phyloP scores from a whole-genome alignment of 2,888 invertebrate species.

The Ochropleura plecta region DNA sequence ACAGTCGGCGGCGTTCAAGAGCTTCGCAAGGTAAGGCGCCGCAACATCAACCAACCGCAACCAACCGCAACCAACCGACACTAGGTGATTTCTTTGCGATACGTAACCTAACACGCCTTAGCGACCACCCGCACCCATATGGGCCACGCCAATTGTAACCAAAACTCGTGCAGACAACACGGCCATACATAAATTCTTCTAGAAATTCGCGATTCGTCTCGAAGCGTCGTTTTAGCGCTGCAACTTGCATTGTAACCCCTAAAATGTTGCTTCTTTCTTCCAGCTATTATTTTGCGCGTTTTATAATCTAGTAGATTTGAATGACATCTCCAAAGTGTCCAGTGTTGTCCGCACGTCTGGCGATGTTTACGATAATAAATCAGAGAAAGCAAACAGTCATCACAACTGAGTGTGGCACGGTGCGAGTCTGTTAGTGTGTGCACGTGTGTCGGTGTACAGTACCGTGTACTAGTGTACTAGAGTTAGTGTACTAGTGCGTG shows the following conservation, averaged over 20 bases:
- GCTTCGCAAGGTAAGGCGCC: slow-evolving; percentile 99
- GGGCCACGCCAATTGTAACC: slow-evolving; percentile 76
- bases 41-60: slow-evolving; percentile 81
- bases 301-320: slow-evolving; percentile 22
- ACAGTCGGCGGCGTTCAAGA: slow-evolving; percentile 99
- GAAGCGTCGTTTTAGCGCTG: slow-evolving; percentile 50
- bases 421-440: slow-evolving; percentile 79
- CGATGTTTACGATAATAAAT: slow-evolving; percentile 80
- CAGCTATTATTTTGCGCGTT: slow-evolving; percentile 43
- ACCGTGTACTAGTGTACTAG: slow-evolving; percentile 34
- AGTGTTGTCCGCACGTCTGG: slow-evolving; percentile 83
- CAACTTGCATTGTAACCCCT: slow-evolving; percentile 39
- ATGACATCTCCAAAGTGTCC: slow-evolving; percentile 25
- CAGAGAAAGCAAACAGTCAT: slow-evolving; percentile 86
- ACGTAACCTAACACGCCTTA: slow-evolving; percentile 81
- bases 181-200: slow-evolving; percentile 22
- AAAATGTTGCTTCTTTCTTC: slow-evolving; percentile 58
- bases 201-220: slow-evolving; percentile 3
- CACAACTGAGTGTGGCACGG: slow-evolving; percentile 89
- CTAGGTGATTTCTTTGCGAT: slow-evolving; percentile 91
- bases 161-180: slow-evolving; percentile 77
- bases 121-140: slow-evolving; percentile 88
- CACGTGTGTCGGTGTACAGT: slow-evolving; percentile 70
- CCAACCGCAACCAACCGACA: slow-evolving; percentile 88
- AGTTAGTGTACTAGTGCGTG: slow-evolving; percentile 29